Evolutionary conservation across 1,140 invertebrate species (phyloP).

Genomic region (Rhagoletis pomonella): DNA sequence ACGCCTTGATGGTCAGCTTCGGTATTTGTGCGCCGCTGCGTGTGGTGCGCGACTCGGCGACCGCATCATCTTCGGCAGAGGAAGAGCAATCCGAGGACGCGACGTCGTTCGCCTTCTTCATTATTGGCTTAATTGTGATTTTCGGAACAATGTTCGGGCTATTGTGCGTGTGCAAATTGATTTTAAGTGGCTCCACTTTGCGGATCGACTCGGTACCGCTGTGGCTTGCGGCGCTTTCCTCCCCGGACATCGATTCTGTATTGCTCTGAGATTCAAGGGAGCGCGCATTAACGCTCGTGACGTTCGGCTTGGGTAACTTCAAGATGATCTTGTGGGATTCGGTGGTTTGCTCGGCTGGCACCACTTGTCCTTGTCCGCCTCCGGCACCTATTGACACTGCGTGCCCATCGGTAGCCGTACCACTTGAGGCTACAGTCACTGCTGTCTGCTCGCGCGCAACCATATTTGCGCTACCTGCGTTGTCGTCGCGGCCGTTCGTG

Average conservation of each 20-base stretch:
- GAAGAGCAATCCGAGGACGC: constrained; percentile 68
- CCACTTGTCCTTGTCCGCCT: constrained; percentile 54
- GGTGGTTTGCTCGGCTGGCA: constrained; percentile 54
- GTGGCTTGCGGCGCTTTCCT: not conserved
- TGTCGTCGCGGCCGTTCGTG: not conserved
- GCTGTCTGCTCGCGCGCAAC: constrained; percentile 58
- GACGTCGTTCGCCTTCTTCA: constrained; percentile 58
- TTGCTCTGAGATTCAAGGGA: constrained; percentile 67
- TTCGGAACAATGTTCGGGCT: constrained; percentile 55
- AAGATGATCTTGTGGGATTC: constrained; percentile 68
- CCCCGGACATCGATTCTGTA: constrained; percentile 56
- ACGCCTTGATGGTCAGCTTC: constrained; percentile 55
- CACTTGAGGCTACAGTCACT: not conserved
- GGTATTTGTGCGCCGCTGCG: constrained; percentile 45
- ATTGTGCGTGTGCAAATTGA: constrained; percentile 57
- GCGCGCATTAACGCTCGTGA: constrained; percentile 57
- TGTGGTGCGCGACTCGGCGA: not conserved
- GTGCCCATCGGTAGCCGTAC: not conserved
- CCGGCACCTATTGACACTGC: constrained; percentile 51
- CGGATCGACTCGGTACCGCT: constrained; percentile 52
- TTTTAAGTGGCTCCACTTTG: constrained; percentile 61
- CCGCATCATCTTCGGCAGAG: constrained; percentile 65
- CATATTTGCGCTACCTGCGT: constrained; percentile 56
- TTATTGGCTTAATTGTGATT: constrained; percentile 59
- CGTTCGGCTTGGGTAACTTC: constrained; percentile 66